These are phyloP conservation scores for Ophion ellenae DNA, from an alignment of 2,888 invertebrate species.

Conservation along the genomic window DNA sequence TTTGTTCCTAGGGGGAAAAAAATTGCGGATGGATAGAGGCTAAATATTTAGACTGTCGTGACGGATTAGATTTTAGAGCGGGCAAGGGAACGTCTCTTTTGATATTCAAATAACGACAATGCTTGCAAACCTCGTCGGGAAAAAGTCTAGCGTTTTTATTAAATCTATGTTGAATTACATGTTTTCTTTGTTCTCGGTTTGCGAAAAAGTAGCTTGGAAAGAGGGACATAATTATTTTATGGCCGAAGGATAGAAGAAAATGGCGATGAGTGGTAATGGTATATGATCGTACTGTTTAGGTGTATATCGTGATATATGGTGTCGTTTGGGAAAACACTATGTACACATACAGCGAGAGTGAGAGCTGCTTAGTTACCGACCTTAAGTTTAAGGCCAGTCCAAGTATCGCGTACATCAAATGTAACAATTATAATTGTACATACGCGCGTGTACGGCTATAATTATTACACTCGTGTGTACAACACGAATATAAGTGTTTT, in stretches of 20 bases:
- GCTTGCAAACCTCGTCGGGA: slow-evolving; percentile 24
- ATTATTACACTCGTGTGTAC: slow-evolving; percentile 11
- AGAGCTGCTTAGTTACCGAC: slow-evolving; percentile 54
- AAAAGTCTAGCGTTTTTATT: slow-evolving; percentile 14
- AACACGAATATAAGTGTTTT: neutral
- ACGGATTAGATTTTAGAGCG: slow-evolving; percentile 38
- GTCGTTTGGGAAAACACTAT: slow-evolving; percentile 15
- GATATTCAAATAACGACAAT: slow-evolving; percentile 18
- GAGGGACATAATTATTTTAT: slow-evolving; percentile 41
- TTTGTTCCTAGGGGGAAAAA: neutral
- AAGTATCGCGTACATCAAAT: slow-evolving; percentile 10
- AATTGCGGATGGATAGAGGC: slow-evolving; percentile 31
- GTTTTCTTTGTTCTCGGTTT: slow-evolving; percentile 3
- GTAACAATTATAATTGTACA: slow-evolving; percentile 17
- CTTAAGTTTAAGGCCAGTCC: slow-evolving; percentile 27
- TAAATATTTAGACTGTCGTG: slow-evolving; percentile 50
- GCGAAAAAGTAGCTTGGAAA: slow-evolving; percentile 30
- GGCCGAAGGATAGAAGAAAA: slow-evolving; percentile 6
- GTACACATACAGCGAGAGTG: slow-evolving; percentile 33
- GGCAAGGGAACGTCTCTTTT: slow-evolving; percentile 24
- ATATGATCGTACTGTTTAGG: slow-evolving; percentile 41
- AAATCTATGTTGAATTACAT: slow-evolving; percentile 3
- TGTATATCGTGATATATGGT: slow-evolving; percentile 39
- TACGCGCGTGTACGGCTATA: neutral
- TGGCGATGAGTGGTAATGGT: slow-evolving; percentile 23